Percentiles rank a stretch among this genome's conserved stretches.
Conservation (phyloP, 2,113 vertebrate genomes). For the Elaphurus davidianus region DNA sequence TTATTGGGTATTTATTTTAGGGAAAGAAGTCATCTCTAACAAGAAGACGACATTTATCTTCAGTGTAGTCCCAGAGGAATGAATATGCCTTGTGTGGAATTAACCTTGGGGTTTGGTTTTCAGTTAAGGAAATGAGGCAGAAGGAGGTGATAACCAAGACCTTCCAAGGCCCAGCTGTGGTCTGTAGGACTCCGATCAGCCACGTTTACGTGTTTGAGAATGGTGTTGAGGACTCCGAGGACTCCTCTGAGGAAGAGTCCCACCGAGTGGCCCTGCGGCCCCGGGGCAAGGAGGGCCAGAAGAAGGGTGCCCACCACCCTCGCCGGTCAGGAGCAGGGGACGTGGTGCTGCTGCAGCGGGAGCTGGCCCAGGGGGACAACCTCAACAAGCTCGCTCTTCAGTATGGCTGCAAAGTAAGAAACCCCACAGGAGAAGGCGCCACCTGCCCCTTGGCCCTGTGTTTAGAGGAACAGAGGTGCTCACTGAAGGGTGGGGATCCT, state of each 20-base stretch:
- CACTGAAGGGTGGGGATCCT: not conserved
- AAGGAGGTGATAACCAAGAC: slow-evolving; percentile 80
- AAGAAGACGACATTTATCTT: not conserved
- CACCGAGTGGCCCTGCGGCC: slow-evolving; percentile 81
- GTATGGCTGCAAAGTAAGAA: slow-evolving; percentile 94
- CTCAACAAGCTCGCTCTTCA: slow-evolving; percentile 95
- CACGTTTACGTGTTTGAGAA: slow-evolving; percentile 89
- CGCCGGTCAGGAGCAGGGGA: slow-evolving; percentile 64
- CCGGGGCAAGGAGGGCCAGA: slow-evolving; percentile 74
- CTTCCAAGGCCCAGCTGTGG: slow-evolving; percentile 89
- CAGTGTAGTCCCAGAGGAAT: not conserved
- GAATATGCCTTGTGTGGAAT: not conserved
- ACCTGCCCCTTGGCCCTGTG: not conserved
- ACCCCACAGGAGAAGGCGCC: rapidly evolving
- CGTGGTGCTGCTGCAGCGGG: slow-evolving; percentile 86
- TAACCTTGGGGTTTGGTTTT: slow-evolving; percentile 57
- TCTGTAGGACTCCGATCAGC: slow-evolving; percentile 85
- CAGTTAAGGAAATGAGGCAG: slow-evolving; percentile 85
- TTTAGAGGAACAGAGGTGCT: not conserved
- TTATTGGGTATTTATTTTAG: not conserved
- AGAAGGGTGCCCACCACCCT: slow-evolving; percentile 2
- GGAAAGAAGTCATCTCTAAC: not conserved
- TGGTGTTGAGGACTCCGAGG: slow-evolving; percentile 72
- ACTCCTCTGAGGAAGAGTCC: slow-evolving; percentile 89
- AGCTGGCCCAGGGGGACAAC: slow-evolving; percentile 87